Percentiles rank a stretch among this genome's conserved stretches.
Conservation (phyloP, 2,888 invertebrate species). For the Cheilosia urbana region DNA sequence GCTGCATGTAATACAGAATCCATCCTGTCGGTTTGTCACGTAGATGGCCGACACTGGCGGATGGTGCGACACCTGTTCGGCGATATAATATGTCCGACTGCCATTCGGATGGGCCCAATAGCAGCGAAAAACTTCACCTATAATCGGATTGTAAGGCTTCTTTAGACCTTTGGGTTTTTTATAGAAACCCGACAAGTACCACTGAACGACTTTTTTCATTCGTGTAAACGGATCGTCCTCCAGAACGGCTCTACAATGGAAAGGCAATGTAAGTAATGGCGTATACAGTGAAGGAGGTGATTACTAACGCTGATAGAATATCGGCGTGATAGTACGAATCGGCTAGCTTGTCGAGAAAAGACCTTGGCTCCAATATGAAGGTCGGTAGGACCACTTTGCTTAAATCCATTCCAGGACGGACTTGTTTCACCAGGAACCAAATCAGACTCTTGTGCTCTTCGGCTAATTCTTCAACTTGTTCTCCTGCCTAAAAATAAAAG, state of each 20-base stretch:
- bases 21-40: constrained; percentile 96
- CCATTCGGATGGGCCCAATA: constrained; percentile 93
- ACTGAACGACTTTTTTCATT: constrained; percentile 94
- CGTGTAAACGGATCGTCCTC: constrained; percentile 95
- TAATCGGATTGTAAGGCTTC: constrained; percentile 97
- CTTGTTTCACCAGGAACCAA: constrained; percentile 97
- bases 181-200: constrained; percentile 97
- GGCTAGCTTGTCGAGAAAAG: constrained; percentile 95
- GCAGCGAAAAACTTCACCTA: constrained; percentile 96
- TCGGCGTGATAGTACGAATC: constrained; percentile 98
- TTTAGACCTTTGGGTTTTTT: constrained; percentile 97
- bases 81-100: constrained; percentile 94
- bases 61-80: constrained; percentile 98
- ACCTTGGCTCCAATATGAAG: constrained; percentile 96
- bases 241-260: constrained; percentile 87
- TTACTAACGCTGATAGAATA: constrained; percentile 90
- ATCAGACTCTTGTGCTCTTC: constrained; percentile 97
- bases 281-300: not conserved
- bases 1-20: constrained; percentile 95
- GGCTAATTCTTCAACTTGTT: constrained; percentile 95
- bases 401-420: constrained; percentile 97
- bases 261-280: not conserved
- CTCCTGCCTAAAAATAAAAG: constrained; percentile 86
- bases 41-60: constrained; percentile 97
- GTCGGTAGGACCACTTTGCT: constrained; percentile 94